phyloP scores from a whole-genome alignment of 1,140 invertebrate genomes.

The Drosophila ficusphila region DNA sequence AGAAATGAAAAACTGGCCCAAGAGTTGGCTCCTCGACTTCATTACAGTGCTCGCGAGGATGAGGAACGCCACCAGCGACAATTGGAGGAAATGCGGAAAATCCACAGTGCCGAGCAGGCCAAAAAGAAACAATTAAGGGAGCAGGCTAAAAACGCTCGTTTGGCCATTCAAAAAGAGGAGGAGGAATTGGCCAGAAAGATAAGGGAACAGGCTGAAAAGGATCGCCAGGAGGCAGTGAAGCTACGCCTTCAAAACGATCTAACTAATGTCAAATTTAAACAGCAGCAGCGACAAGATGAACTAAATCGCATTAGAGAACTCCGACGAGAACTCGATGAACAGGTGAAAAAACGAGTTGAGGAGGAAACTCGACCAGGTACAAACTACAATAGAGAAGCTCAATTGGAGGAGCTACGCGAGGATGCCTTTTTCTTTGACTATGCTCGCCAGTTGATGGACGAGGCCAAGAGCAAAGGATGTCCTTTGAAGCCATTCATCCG shows the following conservation, averaged over 20 bases:
- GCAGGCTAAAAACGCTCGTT: conserved; percentile 39
- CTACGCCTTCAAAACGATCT: conserved; percentile 53
- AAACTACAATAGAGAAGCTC: conserved; percentile 65
- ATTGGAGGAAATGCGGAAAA: conserved; percentile 62
- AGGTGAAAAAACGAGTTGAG: conserved; percentile 38
- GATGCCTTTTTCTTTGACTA: conserved; percentile 66
- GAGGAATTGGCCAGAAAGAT: conserved; percentile 43
- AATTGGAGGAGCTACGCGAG: conserved; percentile 61
- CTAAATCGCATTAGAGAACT: conserved; percentile 43
- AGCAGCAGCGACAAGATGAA: conserved; percentile 51
- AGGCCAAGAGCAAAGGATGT: conserved; percentile 43
- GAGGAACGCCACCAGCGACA: conserved; percentile 45
- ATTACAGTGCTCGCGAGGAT: conserved; percentile 65
- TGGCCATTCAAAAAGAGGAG: conserved; percentile 51
- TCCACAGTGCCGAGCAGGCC: conserved; percentile 68
- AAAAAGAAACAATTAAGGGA: conserved; percentile 29
- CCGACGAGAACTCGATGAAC: conserved; percentile 51
- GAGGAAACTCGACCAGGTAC: conserved; percentile 44
- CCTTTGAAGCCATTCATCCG: conserved; percentile 63
- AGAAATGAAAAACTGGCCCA: conserved; percentile 53
- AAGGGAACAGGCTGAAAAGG: conserved; percentile 14
- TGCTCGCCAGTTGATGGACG: conserved; percentile 56
- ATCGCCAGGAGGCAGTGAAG: conserved; percentile 31
- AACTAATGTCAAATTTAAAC: conserved; percentile 57
- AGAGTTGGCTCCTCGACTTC: conserved; percentile 53